Conservation (phyloP, 2,113 vertebrate genomes). For the Phalacrocorax pelagicus region DNA sequence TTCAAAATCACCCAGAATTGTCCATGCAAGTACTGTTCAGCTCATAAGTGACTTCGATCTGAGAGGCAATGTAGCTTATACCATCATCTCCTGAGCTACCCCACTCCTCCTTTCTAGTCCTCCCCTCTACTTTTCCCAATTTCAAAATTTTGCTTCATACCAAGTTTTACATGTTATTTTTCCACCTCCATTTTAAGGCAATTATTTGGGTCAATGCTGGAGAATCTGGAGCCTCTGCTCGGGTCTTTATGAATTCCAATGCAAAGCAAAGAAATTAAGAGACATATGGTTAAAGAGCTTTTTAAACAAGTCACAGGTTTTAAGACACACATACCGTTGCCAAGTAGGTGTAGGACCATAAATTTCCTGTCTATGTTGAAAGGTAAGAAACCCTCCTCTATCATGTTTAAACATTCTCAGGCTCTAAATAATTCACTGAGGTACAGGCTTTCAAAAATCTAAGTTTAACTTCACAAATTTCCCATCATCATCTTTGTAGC, state of each 20-base stretch:
- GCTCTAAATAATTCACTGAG: background rate
- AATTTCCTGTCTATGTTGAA: background rate
- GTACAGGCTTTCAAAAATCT: background rate
- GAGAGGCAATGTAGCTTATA: background rate
- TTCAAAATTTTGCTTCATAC: background rate
- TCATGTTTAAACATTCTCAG: background rate
- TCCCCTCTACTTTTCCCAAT: background rate
- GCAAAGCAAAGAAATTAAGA: background rate
- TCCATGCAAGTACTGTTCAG: background rate
- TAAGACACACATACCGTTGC: background rate
- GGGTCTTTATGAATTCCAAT: background rate
- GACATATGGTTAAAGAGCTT: background rate
- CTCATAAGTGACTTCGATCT: background rate
- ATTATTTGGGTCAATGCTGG: background rate
- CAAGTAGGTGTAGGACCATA: background rate
- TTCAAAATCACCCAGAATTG: background rate
- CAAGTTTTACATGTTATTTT: background rate
- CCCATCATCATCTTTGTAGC: background rate
- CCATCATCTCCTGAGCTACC: background rate
- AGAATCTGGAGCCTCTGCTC: background rate
- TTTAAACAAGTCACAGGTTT: background rate
- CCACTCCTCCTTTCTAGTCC: background rate
- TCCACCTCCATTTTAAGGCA: background rate
- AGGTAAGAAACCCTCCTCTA: background rate
- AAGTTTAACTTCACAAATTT: background rate